Evolutionary conservation across 2,113 vertebrate genomes (phyloP).

Genomic region (Festucalex cinctus): DNA sequence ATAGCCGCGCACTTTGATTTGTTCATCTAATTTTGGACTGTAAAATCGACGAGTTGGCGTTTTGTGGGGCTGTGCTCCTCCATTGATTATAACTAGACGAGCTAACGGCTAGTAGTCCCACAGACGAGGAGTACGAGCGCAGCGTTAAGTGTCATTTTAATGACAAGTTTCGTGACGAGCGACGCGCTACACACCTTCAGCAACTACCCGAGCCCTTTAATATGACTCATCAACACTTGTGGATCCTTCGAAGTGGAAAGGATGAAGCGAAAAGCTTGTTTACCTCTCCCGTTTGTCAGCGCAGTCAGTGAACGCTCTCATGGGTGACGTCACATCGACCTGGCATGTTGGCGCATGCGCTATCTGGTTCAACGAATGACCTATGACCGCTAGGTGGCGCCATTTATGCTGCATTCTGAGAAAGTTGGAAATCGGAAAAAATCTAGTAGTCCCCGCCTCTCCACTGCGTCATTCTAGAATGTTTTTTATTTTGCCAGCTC

Average conservation of each 20-base stretch:
- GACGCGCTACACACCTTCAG: background rate
- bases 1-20: background rate
- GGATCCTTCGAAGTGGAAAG: background rate
- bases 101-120: conserved; percentile 3
- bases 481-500: too few relatives aligned
- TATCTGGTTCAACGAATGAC: background rate
- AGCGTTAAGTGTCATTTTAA: background rate
- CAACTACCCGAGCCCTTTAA: background rate
- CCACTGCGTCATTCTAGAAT: too few relatives aligned
- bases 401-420: background rate
- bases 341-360: conserved; percentile 7
- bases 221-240: background rate
- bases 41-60: background rate
- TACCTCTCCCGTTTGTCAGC: conserved; percentile 2
- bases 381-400: background rate
- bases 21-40: background rate
- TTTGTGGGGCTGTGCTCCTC: background rate
- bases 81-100: conserved; percentile 1
- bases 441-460: too few relatives aligned
- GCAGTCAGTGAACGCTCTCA: background rate
- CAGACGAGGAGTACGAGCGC: background rate
- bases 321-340: background rate
- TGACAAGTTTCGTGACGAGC: background rate
- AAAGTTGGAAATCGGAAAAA: too few relatives aligned
- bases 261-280: conserved; percentile 3